These are phyloP conservation scores for Palythoa grandiflora DNA, from an alignment of 92 coral and sea anemone species.

Conservation along the genomic window DNA sequence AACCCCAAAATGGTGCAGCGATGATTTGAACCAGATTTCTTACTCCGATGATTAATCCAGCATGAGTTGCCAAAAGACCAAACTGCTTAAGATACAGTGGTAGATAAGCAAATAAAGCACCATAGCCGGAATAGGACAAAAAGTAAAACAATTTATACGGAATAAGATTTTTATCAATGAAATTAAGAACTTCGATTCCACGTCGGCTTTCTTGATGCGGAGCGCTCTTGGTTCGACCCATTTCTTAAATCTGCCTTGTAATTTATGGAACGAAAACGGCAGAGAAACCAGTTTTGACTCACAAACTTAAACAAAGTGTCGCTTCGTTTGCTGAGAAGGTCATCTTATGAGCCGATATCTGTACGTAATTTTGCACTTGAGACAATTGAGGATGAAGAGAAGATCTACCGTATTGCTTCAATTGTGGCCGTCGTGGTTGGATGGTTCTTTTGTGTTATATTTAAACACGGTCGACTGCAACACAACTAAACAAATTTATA, in stretches of 20 bases:
- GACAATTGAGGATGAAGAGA: too few relatives aligned
- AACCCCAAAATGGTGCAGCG: constrained; percentile 67
- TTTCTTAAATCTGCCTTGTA: not conserved
- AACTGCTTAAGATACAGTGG: constrained; percentile 68
- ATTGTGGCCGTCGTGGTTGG: too few relatives aligned
- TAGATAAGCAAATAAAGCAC: constrained; percentile 56
- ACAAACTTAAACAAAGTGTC: too few relatives aligned
- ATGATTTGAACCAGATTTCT: constrained; percentile 58
- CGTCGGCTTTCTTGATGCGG: not conserved
- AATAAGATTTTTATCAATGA: constrained; percentile 48
- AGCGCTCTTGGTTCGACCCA: constrained; percentile 11
- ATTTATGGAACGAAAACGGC: not conserved
- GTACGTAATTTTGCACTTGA: too few relatives aligned
- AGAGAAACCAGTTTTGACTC: too few relatives aligned
- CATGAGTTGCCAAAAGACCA: constrained; percentile 59
- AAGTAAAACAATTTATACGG: constrained; percentile 62
- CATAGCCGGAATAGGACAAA: constrained; percentile 62
- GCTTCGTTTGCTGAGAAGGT: too few relatives aligned
- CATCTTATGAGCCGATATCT: too few relatives aligned
- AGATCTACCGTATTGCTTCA: too few relatives aligned
- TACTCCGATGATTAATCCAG: constrained; percentile 58
- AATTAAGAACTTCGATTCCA: not conserved
- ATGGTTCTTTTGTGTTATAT: too few relatives aligned
- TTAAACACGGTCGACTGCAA: too few relatives aligned
- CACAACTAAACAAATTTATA: too few relatives aligned